Conservation (phyloP, 2,888 invertebrate genomes). For the Pristionchus exspectatus region DNA sequence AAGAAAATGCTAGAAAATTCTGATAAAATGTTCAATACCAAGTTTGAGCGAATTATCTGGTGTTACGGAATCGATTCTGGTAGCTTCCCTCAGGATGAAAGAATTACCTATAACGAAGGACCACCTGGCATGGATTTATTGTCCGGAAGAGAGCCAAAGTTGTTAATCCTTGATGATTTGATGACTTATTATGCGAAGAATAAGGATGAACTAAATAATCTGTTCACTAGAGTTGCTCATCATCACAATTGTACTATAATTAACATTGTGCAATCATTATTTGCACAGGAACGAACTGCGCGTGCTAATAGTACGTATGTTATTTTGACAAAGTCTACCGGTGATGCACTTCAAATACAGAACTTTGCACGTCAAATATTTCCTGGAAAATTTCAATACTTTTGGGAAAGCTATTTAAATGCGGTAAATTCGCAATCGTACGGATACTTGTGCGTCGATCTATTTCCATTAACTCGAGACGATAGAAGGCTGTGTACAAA, state of each 20-base stretch:
- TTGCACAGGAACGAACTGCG: constrained; percentile 8
- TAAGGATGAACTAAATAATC: not conserved
- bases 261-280: not conserved
- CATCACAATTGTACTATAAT: constrained; percentile 33
- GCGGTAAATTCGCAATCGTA: not conserved
- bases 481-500: too few relatives aligned
- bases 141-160: too few relatives aligned
- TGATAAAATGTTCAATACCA: too few relatives aligned
- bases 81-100: not conserved
- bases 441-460: not conserved
- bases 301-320: too few relatives aligned
- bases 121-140: too few relatives aligned
- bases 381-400: too few relatives aligned
- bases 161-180: constrained; percentile 1
- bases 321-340: too few relatives aligned
- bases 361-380: too few relatives aligned
- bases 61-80: too few relatives aligned
- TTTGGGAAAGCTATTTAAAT: not conserved
- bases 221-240: not conserved
- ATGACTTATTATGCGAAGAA: not conserved
- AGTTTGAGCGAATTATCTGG: not conserved
- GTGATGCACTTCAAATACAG: too few relatives aligned
- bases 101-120: not conserved
- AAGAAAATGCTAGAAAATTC: too few relatives aligned
- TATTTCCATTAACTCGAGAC: not conserved